Evolutionary conservation across 2,888 invertebrate species (phyloP), one percentile per base, ranked within the genome.

Genomic region (Scaptomyza flava): DNA sequence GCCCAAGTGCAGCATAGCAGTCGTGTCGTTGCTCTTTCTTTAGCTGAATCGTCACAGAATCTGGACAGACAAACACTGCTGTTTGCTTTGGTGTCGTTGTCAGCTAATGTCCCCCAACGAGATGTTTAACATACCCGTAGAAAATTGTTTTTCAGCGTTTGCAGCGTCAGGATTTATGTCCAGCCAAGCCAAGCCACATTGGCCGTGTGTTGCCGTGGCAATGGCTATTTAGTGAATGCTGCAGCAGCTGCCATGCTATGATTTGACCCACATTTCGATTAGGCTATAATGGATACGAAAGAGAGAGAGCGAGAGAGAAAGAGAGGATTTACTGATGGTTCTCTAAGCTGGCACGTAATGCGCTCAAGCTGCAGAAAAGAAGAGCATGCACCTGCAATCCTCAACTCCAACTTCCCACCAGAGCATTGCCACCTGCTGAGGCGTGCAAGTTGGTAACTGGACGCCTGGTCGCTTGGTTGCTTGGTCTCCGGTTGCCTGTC

Each of bases 41-140:
- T 61, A 52, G 54, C 64, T 48, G 62, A 77, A 67, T 67, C 69
- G 72, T 70, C 72, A 54, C 68, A 47, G 69, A 54, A 58, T 27
- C 27, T 64, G 84, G 81, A 77, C 81, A 68, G 77, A 51, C 51
- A 12, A 31, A 9, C 14, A 5, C 14, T 42, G 57, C 11, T 31
- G 56, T 9, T 36, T 41, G 65, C 48, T 12, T 41, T 30, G 42
- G 3, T 78, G 77, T 68, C 66, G 80, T 62, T 72, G 76, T 77
- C 79, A 83, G 79, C 75, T 79, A 67, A 79, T 79, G 79, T 77
- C 79, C 64, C 64, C 73, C 72, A 68, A 72, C 62, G 65, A 81
- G 85, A 87, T 87, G 82, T 79, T 82, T 87, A 85, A 79, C 82
- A 82, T 85, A 79, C 82, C 87, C 82, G 85, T 85, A 74, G 77